Base-by-base conservation (phyloP, 2,797 vertebrate species). In the Rhabdomys pumilio region DNA sequence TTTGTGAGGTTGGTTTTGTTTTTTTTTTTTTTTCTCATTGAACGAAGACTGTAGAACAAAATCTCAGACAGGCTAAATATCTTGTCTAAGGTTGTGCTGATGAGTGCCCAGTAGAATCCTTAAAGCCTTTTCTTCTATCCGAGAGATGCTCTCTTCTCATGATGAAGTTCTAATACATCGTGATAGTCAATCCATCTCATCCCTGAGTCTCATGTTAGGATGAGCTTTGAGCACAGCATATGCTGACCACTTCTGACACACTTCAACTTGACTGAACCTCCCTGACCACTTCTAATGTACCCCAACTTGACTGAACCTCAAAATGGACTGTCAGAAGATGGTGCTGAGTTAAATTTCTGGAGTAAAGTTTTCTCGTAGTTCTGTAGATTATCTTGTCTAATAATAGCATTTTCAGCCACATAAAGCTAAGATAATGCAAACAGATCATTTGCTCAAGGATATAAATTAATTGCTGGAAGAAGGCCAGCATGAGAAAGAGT, bases 401-500 rank as follows among this genome's bases (percentile, higher is more conserved):
- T 96, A 97, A 96, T 91, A 98, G 93, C 19, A 89, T 61, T 73
- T 86, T 93, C 2, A 3, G 55, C 53, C 95, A 90, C 6, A 90
- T 8, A 97, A 69, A 86, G 89, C 50, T 85, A 85, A 96, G 90
- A 92, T 90, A 97, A 97, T n/a, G 89, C 61, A 95, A 96, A 55
- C 29, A 96, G 91, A 55, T 80, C 31, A 94, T 94, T 95, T 83
- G 79, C 94, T 96, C 95, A 72, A 59, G 97, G 94, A 59, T 1
- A 19, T 90, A 89, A 88, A 89, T 79, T 84, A 97, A 97, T 87
- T 96, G 86, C 91, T 95, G 89, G 82, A 73, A 95, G 81, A 93
- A 97, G 72, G 84, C 85, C 87, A 57, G 96, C 93, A 77, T 55
- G 76, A 95, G 90, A 80, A 97, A 95, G 85, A 89, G 81, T 95